These are phyloP conservation scores for Ophion obscuratus DNA, from an alignment of 2,888 invertebrate species.

Conservation along the genomic window DNA sequence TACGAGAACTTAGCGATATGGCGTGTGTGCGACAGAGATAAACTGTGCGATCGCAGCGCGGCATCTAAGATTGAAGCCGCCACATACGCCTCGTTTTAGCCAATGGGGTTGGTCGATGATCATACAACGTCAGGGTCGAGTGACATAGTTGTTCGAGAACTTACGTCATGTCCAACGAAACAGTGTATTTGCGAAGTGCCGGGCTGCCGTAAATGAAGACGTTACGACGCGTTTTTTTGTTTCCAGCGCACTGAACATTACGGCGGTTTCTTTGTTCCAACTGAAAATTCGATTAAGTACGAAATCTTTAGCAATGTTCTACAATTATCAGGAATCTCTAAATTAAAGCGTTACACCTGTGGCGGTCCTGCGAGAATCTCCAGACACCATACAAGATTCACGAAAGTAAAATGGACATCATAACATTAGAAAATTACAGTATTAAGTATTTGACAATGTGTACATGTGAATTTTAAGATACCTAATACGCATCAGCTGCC, in stretches of 20 bases:
- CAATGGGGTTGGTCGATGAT: background rate
- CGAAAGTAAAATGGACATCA: background rate
- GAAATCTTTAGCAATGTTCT: background rate
- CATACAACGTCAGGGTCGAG: background rate
- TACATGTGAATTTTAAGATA: too few species aligned
- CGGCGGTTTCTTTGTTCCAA: too few species aligned
- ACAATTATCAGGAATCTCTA: background rate
- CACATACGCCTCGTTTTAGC: background rate
- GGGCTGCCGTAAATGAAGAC: too few species aligned
- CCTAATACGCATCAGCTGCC: too few species aligned
- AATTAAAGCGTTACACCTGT: too few species aligned
- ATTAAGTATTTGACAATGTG: background rate
- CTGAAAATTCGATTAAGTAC: background rate
- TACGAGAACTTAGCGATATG: too few species aligned
- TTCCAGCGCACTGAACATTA: too few species aligned
- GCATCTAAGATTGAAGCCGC: background rate
- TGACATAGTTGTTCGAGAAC: background rate
- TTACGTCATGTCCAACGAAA: too few species aligned
- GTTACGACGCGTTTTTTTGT: too few species aligned
- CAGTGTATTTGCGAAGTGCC: too few species aligned
- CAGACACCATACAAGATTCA: background rate
- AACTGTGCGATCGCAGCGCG: background rate
- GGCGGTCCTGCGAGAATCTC: too few species aligned
- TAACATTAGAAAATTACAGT: background rate
- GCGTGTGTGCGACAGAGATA: background rate